Base-by-base conservation (phyloP, 2,113 vertebrate species). In the Lontra canadensis region DNA sequence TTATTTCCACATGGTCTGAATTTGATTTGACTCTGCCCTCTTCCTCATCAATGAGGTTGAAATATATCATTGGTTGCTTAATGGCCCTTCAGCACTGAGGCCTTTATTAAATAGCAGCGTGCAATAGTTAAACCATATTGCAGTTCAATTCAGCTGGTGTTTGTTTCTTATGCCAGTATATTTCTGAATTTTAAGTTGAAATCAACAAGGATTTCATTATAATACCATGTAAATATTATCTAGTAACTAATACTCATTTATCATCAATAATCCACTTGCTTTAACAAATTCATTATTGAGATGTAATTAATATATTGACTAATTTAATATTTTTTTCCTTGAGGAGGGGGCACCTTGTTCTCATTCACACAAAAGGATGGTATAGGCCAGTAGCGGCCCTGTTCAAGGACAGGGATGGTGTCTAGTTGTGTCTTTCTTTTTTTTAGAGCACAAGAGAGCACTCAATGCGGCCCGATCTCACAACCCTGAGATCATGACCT, bases 61-160 rank as follows among this genome's bases (percentile, higher is more conserved):
- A 97, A 88, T 95, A 89, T 87, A 89, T 97, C 98, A 92, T 52
- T 93, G 94, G 90, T 86, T 96, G 88, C 88, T 90, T 96, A 98
- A 97, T 59, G 84, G 92, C 52, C 90, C 92, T 93, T 97, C 90
- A 61, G 80, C 92, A 74, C 79, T 44, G 90, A 94, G 78, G 80
- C 76, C 90, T 97, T 97, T 96, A 97, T 96, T 96, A 98, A 97
- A 96, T 21, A 97, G 94, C 96, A 98, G 95, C 52, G 0, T 89
- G 39, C n/a, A 29, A 14, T 49, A 69, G 65, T 21, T 93, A 95
- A 83, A 86, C 44, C 81, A 49, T 23, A 47, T n/a, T 92, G 47
- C 10, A 80, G 74, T 67, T 85, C 39, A 85, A 31, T 81, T 81
- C 63, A 76, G 8, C 49, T 76, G 11, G 63, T 52, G 15, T 83